Evolutionary conservation across 2,888 invertebrate genomes (phyloP).

Genomic region (Operophtera brumata): DNA sequence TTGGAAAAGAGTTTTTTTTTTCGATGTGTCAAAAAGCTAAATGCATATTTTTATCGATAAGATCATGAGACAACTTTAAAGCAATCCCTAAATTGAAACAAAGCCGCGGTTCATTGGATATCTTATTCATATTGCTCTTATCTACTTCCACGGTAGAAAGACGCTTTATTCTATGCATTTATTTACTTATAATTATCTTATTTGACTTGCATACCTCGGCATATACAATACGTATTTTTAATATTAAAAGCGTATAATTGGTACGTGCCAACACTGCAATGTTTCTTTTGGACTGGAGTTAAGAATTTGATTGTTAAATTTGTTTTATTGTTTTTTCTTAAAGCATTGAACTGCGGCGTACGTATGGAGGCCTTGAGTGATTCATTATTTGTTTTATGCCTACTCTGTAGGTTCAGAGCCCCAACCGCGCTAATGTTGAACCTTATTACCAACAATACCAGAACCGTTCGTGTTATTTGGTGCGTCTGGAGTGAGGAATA

Average conservation of each 20-base stretch:
- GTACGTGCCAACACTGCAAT: slow-evolving; percentile 32
- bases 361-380: slow-evolving; percentile 9
- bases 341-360: slow-evolving; percentile 10
- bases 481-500: no score
- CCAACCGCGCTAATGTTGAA: no score
- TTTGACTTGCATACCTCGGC: slow-evolving; percentile 34
- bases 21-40: no score
- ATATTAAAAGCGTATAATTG: slow-evolving; percentile 33
- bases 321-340: slow-evolving; percentile 15
- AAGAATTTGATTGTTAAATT: slow-evolving; percentile 22
- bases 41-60: no score
- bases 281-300: slow-evolving; percentile 20
- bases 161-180: slow-evolving; percentile 65
- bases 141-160: slow-evolving; percentile 66
- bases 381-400: slow-evolving; percentile 21
- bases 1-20: no score
- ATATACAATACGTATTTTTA: slow-evolving; percentile 28
- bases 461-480: no score
- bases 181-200: slow-evolving; percentile 49
- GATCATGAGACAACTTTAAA: background rate
- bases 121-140: slow-evolving; percentile 42
- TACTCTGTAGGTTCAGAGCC: no score
- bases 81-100: background rate
- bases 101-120: slow-evolving; percentile 1
- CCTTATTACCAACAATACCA: no score